Evolutionary conservation across 2,888 invertebrate species (phyloP).

Genomic region (Diploptera punctata): DNA sequence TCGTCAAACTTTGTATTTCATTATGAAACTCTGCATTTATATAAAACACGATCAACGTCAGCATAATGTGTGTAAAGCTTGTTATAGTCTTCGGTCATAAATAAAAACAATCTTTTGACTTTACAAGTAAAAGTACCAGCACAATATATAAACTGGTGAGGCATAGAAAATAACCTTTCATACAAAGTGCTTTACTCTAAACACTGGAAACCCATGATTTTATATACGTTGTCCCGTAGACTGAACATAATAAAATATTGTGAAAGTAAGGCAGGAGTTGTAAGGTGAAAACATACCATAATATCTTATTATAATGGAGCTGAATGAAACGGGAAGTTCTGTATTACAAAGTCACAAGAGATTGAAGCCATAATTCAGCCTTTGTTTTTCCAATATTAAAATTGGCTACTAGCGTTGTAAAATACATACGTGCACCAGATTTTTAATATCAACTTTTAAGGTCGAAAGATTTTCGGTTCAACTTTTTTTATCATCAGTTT

Average conservation of each 20-base stretch:
- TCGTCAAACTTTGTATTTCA: neutral
- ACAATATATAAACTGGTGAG: neutral
- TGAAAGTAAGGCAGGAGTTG: neutral
- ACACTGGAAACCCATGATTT: neutral
- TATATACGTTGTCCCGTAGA: neutral
- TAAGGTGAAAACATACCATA: neutral
- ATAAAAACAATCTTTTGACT: neutral
- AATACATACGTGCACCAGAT: no score
- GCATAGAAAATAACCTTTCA: neutral
- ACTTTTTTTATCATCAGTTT: no score
- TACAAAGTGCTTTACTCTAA: neutral
- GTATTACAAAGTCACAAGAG: neutral
- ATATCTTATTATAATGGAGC: conserved; percentile 22
- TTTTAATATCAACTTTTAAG: no score
- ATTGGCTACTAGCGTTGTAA: neutral
- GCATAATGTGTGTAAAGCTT: neutral
- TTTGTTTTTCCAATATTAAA: conserved; percentile 26
- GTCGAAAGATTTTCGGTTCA: no score
- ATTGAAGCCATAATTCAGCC: conserved; percentile 16
- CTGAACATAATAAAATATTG: conserved; percentile 24
- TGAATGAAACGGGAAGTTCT: neutral
- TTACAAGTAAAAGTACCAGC: neutral
- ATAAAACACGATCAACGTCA: neutral
- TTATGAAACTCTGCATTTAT: neutral
- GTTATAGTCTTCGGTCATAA: neutral